Evolutionary conservation across 2,888 invertebrate genomes (phyloP).

Genomic region (Dicycla oo): DNA sequence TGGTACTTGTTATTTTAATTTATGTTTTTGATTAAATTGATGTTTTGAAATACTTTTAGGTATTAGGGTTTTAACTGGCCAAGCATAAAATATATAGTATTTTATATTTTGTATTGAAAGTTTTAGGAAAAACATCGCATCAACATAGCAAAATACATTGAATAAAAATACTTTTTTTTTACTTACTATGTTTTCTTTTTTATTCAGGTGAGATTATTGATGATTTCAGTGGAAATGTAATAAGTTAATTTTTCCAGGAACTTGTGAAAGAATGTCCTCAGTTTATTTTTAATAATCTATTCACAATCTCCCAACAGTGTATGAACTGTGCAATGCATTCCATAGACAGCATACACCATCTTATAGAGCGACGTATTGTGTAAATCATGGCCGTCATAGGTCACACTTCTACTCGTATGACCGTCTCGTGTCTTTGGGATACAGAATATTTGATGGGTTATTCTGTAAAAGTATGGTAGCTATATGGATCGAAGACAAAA

Average conservation of each 20-base stretch:
- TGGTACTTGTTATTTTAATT: constrained; percentile 4
- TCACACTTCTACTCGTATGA: constrained; percentile 77
- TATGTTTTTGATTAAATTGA: not conserved
- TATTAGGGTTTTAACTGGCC: not conserved
- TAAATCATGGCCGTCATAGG: constrained; percentile 83
- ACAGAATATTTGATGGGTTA: constrained; percentile 63
- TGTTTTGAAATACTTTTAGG: not conserved
- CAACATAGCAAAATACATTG: not conserved
- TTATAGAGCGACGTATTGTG: constrained; percentile 73
- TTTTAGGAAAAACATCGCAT: not conserved
- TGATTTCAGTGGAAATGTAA: not conserved
- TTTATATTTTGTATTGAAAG: not conserved
- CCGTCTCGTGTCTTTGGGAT: constrained; percentile 63
- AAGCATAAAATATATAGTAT: not conserved
- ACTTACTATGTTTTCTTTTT: not conserved
- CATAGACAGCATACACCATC: constrained; percentile 47
- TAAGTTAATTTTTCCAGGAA: not conserved
- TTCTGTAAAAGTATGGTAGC: constrained; percentile 47
- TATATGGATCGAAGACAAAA: not conserved
- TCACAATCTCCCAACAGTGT: constrained; percentile 28
- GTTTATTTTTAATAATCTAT: constrained; percentile 20
- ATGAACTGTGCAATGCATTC: constrained; percentile 68
- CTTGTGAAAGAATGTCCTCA: not conserved
- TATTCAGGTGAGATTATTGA: not conserved
- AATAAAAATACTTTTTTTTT: not conserved